Evolutionary conservation across 2,888 invertebrate species (phyloP).

Genomic region (Pheosia gnoma): DNA sequence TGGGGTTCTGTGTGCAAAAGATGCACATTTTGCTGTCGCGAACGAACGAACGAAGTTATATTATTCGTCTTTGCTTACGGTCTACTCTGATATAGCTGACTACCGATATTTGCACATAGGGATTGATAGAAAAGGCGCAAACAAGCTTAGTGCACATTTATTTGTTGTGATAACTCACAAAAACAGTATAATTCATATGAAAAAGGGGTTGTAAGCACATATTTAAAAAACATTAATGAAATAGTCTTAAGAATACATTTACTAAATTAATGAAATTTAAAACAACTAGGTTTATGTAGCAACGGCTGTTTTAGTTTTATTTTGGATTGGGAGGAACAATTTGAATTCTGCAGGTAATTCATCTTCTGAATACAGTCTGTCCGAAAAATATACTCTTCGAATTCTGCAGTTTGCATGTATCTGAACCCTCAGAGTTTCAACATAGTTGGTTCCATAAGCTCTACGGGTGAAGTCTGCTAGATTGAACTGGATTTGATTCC

Average conservation of each 20-base stretch:
- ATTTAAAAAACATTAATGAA: constrained; percentile 56
- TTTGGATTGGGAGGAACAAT: constrained; percentile 96
- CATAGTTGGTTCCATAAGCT: constrained; percentile 98
- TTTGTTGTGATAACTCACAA: constrained; percentile 12
- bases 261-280: constrained; percentile 48
- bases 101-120: too few relatives aligned
- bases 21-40: too few relatives aligned
- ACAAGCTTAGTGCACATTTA: constrained; percentile 18
- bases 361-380: constrained; percentile 96
- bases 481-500: constrained; percentile 98
- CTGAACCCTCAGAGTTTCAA: constrained; percentile 95
- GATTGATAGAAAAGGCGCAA: not conserved
- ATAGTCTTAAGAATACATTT: constrained; percentile 70
- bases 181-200: constrained; percentile 37
- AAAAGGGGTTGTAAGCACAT: constrained; percentile 46
- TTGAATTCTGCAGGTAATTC: constrained; percentile 98
- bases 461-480: constrained; percentile 96
- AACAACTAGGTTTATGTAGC: constrained; percentile 65
- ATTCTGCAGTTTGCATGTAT: constrained; percentile 98
- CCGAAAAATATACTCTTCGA: constrained; percentile 94
- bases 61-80: too few relatives aligned
- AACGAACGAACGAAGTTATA: too few relatives aligned
- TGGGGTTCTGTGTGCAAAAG: too few relatives aligned
- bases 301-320: constrained; percentile 85
- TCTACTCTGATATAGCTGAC: too few relatives aligned